phyloP scores from a whole-genome alignment of 2,113 vertebrate species.

The Tragelaphus scriptus region DNA sequence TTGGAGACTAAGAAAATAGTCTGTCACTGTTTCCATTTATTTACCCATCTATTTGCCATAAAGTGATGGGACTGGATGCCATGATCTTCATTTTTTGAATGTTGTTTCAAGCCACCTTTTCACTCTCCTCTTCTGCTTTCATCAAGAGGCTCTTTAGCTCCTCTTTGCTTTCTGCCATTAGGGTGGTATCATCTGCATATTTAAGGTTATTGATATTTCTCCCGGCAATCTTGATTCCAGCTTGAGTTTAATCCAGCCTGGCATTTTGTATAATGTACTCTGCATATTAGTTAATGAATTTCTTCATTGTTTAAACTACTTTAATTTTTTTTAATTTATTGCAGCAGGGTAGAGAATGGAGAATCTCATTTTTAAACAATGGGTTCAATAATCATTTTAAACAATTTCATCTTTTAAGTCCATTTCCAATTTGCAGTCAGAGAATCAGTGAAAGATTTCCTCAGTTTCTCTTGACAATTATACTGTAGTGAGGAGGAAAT shows the following conservation, averaged over 20 bases:
- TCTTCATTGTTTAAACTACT: not conserved
- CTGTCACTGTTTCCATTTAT: not conserved
- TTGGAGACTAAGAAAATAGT: not conserved
- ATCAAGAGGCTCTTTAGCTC: not conserved
- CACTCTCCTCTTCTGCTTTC: not conserved
- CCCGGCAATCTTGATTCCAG: not conserved
- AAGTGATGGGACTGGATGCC: not conserved
- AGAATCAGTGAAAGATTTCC: not conserved
- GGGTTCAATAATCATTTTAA: not conserved
- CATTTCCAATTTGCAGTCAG: not conserved
- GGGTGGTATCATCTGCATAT: not conserved
- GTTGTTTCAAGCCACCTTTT: not conserved
- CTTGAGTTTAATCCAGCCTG: not conserved
- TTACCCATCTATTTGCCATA: not conserved
- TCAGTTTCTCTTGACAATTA: not conserved
- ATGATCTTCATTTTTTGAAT: not conserved
- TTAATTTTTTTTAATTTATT: not conserved
- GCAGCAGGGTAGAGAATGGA: not conserved
- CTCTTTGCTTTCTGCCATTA: not conserved
- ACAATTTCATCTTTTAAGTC: not conserved
- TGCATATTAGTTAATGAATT: not conserved
- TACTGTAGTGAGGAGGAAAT: not conserved
- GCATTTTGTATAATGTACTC: not conserved
- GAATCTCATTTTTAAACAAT: not conserved
- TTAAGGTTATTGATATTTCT: not conserved